Base-by-base conservation (phyloP, 2,888 invertebrate species). In the Troides helena region DNA sequence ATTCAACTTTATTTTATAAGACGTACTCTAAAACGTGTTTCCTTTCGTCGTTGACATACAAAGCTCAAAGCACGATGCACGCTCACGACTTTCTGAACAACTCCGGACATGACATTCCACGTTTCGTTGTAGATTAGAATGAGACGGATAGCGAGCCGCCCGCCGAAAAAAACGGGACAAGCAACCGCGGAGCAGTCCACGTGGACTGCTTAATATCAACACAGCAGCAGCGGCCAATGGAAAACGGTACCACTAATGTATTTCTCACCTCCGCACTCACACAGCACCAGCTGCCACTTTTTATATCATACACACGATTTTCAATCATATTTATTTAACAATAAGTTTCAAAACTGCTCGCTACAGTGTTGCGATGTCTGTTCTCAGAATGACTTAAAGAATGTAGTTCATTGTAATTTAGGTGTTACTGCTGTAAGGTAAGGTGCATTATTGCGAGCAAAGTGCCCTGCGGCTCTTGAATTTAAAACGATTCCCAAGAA, bases 181-280 rank as follows among this genome's bases (percentile, higher is more conserved):
- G 86, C 84, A 81, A 91, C 88, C 87, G 80, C 85, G 85, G 84
- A 87, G 82, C 85, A 87, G 92, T 92, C 92, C 92, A 92, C 92
- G 92, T 92, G 92, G 92, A 92, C 92, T 90, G 87, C 88, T 90
- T 90, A 90, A 89, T 90, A 91, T 90, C 90, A 90, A 92, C 92
- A 92, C 92, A 85, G 92, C 86, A 91, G 92, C 91, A 86, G 87
- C 90, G 90, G 90, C 93, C 93, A 93, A 93, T 93, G 87, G 92
- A 88, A 90, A 91, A 91, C 91, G 90, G 90, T 85, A 92, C 90
- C 91, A 89, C 92, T 93, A 93, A 93, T 93, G 93, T 93, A 93
- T 93, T 93, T 93, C 93, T 93, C 93, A 93, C 92, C 93, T 93
- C 91, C 90, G 90, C 91, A 91, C 92, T 89, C 92, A 92, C 90